Conservation (phyloP, 2,888 invertebrate genomes). For the Ganaspis brasiliensis region DNA sequence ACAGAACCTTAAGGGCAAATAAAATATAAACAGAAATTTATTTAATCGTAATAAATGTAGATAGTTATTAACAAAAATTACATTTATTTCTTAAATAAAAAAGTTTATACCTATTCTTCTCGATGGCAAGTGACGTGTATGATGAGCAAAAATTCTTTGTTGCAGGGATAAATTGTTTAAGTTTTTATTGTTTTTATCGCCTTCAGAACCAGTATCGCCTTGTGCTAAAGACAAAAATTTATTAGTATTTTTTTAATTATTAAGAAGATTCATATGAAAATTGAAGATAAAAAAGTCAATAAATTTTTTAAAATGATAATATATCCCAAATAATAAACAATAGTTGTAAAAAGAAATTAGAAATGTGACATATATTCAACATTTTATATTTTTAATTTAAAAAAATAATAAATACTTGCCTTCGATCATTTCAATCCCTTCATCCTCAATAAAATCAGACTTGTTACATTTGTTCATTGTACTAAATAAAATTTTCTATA, state of each 20-base stretch:
- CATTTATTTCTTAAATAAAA: too few species aligned
- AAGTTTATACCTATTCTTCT: constrained; percentile 33
- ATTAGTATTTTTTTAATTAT: not conserved
- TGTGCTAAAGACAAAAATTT: constrained; percentile 17
- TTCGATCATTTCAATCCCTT: constrained; percentile 30
- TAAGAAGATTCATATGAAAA: too few species aligned
- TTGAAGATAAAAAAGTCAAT: too few species aligned
- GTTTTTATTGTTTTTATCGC: not conserved
- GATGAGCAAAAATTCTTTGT: constrained; percentile 32
- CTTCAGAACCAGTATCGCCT: too few species aligned
- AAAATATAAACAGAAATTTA: too few species aligned
- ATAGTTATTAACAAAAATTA: too few species aligned
- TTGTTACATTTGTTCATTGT: constrained; percentile 15
- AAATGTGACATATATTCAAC: too few species aligned
- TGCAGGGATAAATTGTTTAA: not conserved
- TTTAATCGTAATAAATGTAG: not conserved
- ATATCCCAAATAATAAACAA: not conserved
- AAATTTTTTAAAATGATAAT: not conserved
- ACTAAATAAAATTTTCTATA: not conserved
- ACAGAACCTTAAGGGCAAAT: too few species aligned
- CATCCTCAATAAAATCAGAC: constrained; percentile 3
- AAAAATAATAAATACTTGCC: constrained; percentile 13
- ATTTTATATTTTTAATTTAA: too few species aligned
- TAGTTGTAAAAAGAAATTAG: not conserved
- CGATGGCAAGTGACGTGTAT: constrained; percentile 26